Evolutionary conservation across 2,113 vertebrate species (phyloP).

Genomic region (Bettongia penicillata): DNA sequence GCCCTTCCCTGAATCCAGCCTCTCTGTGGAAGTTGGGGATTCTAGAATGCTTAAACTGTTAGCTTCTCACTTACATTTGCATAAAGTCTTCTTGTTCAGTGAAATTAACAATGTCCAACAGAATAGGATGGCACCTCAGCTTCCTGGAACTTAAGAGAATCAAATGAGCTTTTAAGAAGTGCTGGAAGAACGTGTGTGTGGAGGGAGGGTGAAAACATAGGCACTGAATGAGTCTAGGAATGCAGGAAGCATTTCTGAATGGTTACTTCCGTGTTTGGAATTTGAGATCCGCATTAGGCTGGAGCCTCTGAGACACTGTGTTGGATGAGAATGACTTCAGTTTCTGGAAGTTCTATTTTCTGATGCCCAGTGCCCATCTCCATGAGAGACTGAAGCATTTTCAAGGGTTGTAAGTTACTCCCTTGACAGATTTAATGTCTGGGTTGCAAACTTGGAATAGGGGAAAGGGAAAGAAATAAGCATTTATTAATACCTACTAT

Average conservation of each 20-base stretch:
- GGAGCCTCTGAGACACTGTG: neutral
- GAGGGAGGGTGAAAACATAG: neutral
- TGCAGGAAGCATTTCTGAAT: neutral
- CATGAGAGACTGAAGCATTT: neutral
- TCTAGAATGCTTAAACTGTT: conserved; percentile 43
- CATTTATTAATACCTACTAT: neutral
- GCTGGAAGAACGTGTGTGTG: neutral
- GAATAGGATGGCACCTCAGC: conserved; percentile 62
- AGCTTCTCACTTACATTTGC: conserved; percentile 64
- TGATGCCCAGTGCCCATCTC: neutral
- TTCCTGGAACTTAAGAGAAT: neutral
- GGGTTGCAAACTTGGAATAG: neutral
- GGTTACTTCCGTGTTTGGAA: neutral
- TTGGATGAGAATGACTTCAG: neutral
- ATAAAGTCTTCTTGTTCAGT: conserved; percentile 69
- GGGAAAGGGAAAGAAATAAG: neutral
- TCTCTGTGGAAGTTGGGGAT: conserved; percentile 44
- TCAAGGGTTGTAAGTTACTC: neutral
- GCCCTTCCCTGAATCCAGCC: conserved; percentile 59
- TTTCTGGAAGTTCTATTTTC: neutral
- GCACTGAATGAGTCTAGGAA: neutral
- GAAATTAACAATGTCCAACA: conserved; percentile 77
- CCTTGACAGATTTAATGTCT: neutral
- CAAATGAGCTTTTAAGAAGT: neutral
- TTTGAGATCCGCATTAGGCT: neutral